phyloP scores from a whole-genome alignment of 2,113 vertebrate genomes.

The Anarhynchus alexandrinus region DNA sequence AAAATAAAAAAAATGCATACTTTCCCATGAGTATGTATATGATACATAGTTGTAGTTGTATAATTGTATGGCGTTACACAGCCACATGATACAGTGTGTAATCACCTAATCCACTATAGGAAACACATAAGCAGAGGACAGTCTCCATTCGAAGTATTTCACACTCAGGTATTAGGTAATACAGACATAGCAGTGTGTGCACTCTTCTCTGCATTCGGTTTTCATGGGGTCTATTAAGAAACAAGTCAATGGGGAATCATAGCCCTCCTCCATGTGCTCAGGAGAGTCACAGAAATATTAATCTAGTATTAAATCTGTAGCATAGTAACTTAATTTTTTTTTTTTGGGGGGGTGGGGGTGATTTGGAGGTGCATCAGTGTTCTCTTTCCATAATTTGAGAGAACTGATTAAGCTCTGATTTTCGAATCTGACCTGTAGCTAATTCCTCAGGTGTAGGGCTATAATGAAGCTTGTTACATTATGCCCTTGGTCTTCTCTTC shows the following conservation, averaged over 20 bases:
- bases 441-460: background rate
- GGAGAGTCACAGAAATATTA: background rate
- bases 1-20: background rate
- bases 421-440: background rate
- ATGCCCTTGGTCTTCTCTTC: background rate
- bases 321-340: background rate
- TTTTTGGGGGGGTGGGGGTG: background rate
- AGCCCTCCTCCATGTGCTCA: background rate
- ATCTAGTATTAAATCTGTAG: background rate
- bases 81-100: background rate
- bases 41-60: background rate
- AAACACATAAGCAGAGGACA: background rate
- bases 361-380: background rate
- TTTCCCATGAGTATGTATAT: background rate
- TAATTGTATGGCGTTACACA: background rate
- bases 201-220: background rate
- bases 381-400: background rate
- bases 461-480: background rate
- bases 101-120: background rate
- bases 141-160: background rate
- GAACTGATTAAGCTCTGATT: background rate
- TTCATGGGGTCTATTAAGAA: background rate
- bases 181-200: fast-evolving
- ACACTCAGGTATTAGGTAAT: background rate
- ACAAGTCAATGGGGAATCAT: background rate